phyloP scores from a whole-genome alignment of 2,113 vertebrate genomes.

The Charina bottae region DNA sequence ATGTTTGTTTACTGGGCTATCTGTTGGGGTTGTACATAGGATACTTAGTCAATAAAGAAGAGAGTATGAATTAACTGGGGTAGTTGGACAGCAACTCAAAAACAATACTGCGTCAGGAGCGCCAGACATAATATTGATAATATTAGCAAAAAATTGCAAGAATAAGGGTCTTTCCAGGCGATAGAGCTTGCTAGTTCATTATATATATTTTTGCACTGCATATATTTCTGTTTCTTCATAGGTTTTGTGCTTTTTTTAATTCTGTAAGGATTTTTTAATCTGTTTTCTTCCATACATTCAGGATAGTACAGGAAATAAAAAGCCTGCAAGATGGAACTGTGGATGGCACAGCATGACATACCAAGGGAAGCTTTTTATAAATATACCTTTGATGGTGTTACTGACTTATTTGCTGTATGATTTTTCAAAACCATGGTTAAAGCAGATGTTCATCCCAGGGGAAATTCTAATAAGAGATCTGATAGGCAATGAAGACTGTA shows the following conservation, averaged over 20 bases:
- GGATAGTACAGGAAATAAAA: neutral
- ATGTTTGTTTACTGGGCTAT: no score
- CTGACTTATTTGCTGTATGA: neutral
- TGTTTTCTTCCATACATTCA: neutral
- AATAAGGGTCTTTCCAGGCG: neutral
- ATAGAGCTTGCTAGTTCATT: neutral
- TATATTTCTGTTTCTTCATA: neutral
- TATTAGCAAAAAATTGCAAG: neutral
- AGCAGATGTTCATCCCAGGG: neutral
- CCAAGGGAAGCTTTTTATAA: constrained; percentile 6
- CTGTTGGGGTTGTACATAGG: no score
- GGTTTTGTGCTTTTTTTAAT: neutral
- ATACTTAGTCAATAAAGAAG: no score
- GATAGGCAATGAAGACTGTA: neutral
- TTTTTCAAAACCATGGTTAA: constrained; percentile 15
- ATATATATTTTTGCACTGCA: neutral
- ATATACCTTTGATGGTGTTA: neutral
- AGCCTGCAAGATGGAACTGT: fast-evolving
- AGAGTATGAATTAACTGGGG: neutral
- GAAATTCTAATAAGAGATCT: neutral
- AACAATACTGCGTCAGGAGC: neutral
- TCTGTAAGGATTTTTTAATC: constrained; percentile 10
- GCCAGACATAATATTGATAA: neutral
- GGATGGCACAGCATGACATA: neutral
- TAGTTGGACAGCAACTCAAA: neutral